phyloP scores from a whole-genome alignment of 2,113 vertebrate species.

The Eonycteris spelaea region DNA sequence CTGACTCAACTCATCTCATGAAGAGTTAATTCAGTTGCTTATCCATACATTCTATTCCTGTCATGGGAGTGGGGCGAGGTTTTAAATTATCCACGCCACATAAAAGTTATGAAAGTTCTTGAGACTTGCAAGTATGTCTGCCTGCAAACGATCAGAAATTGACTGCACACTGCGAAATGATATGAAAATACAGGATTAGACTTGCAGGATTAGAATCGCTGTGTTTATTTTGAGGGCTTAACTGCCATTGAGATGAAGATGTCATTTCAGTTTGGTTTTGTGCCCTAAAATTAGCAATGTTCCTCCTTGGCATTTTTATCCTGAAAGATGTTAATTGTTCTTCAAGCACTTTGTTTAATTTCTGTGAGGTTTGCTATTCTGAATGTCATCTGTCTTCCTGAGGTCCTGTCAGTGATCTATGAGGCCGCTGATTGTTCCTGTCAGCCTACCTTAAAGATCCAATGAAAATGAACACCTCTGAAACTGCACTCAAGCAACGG shows the following conservation, averaged over 20 bases:
- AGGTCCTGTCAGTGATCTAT: slow-evolving; percentile 72
- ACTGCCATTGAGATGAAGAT: background rate
- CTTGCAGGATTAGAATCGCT: background rate
- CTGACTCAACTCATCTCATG: background rate
- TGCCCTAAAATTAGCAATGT: slow-evolving; percentile 18
- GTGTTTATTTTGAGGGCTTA: background rate
- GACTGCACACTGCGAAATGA: background rate
- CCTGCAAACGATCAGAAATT: background rate
- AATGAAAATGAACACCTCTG: slow-evolving; percentile 38
- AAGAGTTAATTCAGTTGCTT: background rate
- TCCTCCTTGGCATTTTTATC: slow-evolving; percentile 50
- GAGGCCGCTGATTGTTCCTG: slow-evolving; percentile 52
- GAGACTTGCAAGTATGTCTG: background rate
- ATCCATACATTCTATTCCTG: background rate
- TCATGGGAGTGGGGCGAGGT: background rate
- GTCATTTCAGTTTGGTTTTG: background rate
- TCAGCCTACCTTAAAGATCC: slow-evolving; percentile 36
- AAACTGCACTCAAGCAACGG: background rate
- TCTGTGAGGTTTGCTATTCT: slow-evolving; percentile 67
- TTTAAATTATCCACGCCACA: background rate
- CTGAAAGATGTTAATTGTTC: slow-evolving; percentile 56
- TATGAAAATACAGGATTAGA: background rate
- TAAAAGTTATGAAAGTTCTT: background rate
- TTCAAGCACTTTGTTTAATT: slow-evolving; percentile 54
- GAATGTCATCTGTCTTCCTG: slow-evolving; percentile 68